These are phyloP conservation scores for Phengaris alcon DNA, from an alignment of 2,888 invertebrate genomes.

Conservation along the genomic window DNA sequence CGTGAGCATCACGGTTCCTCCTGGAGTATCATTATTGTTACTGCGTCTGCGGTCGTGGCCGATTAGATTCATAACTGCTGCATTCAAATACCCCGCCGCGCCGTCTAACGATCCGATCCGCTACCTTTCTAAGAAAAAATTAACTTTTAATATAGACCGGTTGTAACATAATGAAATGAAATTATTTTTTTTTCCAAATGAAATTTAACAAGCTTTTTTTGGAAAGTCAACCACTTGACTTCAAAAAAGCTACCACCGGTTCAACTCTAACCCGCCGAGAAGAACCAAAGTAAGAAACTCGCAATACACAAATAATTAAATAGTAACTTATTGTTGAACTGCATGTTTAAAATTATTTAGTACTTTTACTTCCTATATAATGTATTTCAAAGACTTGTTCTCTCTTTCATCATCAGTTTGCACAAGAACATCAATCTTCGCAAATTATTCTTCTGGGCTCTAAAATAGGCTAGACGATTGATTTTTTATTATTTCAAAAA, in stretches of 20 bases:
- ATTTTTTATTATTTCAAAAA: no score
- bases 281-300: no score
- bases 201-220: no score
- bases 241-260: no score
- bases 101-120: not conserved
- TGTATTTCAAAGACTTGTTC: not conserved
- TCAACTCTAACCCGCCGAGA: no score
- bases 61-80: conserved; percentile 44
- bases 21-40: not conserved
- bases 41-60: conserved; percentile 30
- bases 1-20: not conserved
- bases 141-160: not conserved
- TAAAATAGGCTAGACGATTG: not conserved
- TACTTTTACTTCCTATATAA: not conserved
- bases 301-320: no score
- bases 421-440: conserved; percentile 2
- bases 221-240: no score
- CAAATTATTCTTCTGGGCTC: not conserved
- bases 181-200: no score
- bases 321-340: no score
- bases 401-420: not conserved
- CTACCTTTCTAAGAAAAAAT: not conserved
- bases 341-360: not conserved
- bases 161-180: no score
- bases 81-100: not conserved